Evolutionary conservation across 2,113 vertebrate species (phyloP).

Genomic region (Megaceryle maxima): DNA sequence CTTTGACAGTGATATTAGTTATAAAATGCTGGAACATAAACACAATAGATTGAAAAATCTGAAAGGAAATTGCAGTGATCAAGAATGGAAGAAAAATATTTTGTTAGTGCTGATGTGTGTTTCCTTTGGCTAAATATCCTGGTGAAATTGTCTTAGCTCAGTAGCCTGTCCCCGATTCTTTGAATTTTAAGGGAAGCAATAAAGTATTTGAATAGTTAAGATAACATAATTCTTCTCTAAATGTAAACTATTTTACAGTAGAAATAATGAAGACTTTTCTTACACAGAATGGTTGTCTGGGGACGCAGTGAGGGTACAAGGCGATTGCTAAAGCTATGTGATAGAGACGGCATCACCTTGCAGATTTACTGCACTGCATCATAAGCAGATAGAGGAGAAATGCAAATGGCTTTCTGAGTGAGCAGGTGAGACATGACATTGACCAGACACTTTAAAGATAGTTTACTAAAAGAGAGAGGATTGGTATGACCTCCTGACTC

Average conservation of each 20-base stretch:
- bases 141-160: neutral
- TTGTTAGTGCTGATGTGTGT: neutral
- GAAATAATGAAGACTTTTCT: neutral
- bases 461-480: constrained; percentile 1
- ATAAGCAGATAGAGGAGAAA: constrained; percentile 19
- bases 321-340: neutral
- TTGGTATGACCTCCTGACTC: constrained; percentile 48
- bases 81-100: neutral
- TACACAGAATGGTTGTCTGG: neutral
- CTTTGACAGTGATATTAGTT: neutral
- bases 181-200: neutral
- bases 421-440: constrained; percentile 50
- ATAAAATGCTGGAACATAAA: neutral
- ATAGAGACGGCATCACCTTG: neutral
- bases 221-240: neutral
- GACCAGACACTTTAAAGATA: constrained; percentile 37
- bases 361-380: constrained; percentile 23
- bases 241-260: neutral
- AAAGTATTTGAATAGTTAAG: neutral
- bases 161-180: neutral
- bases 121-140: neutral
- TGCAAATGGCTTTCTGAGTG: constrained; percentile 1
- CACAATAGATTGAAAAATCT: neutral
- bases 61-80: neutral
- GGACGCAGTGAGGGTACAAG: neutral